Conservation (phyloP, 2,797 vertebrate species). For the Trachops cirrhosus region DNA sequence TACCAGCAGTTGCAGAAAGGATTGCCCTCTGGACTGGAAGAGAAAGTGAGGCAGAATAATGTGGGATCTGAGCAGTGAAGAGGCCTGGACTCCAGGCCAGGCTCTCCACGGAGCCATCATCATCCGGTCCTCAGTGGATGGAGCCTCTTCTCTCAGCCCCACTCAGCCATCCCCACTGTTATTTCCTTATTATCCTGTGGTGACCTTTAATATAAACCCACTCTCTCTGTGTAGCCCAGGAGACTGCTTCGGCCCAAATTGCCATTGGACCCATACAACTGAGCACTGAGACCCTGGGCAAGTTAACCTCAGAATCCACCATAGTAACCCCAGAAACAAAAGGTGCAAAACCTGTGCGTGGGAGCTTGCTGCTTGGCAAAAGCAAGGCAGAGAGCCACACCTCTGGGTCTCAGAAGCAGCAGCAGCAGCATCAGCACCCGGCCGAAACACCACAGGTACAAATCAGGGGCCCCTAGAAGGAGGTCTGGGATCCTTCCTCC, state of each 20-base stretch:
- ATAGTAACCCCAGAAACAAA: constrained; percentile 48
- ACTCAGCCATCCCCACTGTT: no score
- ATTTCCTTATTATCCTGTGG: not conserved
- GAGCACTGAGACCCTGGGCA: constrained; percentile 78
- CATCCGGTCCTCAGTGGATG: rapidly evolving
- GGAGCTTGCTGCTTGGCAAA: constrained; percentile 6
- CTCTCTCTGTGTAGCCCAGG: constrained; percentile 47
- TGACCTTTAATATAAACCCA: not conserved
- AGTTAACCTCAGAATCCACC: constrained; percentile 67
- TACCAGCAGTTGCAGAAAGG: not conserved
- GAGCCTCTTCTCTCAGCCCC: not conserved
- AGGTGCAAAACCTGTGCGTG: constrained; percentile 48
- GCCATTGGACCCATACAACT: constrained; percentile 15
- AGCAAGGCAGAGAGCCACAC: constrained; percentile 54
- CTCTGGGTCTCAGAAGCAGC: constrained; percentile 65
- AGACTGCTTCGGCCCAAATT: constrained; percentile 1
- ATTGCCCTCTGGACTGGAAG: not conserved
- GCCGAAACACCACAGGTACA: constrained; percentile 68
- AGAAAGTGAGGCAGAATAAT: not conserved
- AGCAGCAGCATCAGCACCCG: constrained; percentile 58
- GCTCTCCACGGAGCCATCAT: not conserved
- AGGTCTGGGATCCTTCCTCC: not conserved
- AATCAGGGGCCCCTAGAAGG: rapidly evolving
- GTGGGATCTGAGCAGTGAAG: not conserved
- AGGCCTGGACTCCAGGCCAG: not conserved